Evolutionary conservation across 1,140 invertebrate genomes (phyloP).

Genomic region (Nasonia vitripennis): DNA sequence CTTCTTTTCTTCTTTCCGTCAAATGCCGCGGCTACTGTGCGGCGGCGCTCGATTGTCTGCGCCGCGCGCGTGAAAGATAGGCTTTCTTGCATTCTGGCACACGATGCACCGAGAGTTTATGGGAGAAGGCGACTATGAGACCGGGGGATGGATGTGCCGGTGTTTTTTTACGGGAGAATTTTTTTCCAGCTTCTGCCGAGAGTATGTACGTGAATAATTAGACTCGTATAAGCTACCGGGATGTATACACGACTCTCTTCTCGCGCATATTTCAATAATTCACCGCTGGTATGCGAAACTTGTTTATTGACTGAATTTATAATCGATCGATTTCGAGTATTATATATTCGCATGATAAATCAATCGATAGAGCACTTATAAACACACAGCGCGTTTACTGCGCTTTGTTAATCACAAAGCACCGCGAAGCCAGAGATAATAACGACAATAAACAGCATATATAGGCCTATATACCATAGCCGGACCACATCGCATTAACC

Average conservation of each 20-base stretch:
- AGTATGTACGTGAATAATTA: constrained; percentile 43
- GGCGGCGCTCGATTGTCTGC: neutral
- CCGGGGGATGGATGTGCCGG: neutral
- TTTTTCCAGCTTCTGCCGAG: constrained; percentile 12
- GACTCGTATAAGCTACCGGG: constrained; percentile 3
- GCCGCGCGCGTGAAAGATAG: neutral
- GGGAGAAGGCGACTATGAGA: neutral
- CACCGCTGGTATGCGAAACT: neutral
- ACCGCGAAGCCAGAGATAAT: neutral
- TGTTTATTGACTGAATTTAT: neutral
- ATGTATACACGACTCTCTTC: neutral
- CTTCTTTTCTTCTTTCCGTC: constrained; percentile 36
- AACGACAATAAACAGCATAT: neutral
- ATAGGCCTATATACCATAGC: neutral
- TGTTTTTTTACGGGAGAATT: constrained; percentile 16
- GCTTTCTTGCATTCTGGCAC: neutral
- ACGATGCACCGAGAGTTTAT: neutral
- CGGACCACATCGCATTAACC: neutral
- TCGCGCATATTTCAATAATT: neutral
- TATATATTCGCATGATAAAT: too few relatives aligned
- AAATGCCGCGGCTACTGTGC: constrained; percentile 30
- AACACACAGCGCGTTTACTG: neutral
- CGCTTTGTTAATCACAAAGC: neutral
- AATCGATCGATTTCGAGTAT: neutral
- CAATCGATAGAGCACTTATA: neutral